These are phyloP conservation scores for Anoplolepis gracilipes DNA, from an alignment of 1,140 invertebrate genomes.

Conservation along the genomic window DNA sequence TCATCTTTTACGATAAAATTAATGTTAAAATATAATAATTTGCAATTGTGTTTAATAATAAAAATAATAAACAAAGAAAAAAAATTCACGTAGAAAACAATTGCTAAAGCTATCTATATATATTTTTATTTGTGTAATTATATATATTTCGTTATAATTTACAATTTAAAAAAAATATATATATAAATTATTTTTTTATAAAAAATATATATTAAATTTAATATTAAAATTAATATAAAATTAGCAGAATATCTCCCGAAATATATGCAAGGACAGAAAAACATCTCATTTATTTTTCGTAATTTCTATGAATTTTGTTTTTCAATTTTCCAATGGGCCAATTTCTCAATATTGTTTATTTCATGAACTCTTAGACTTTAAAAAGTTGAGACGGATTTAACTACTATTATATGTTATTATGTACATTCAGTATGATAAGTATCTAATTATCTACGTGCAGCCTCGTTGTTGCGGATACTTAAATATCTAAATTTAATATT, in stretches of 20 bases:
- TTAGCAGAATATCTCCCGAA: not conserved
- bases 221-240: not conserved
- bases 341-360: not conserved
- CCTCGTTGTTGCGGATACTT: conserved; percentile 26
- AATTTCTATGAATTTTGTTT: conserved; percentile 34
- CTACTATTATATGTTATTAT: conserved; percentile 48
- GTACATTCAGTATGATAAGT: conserved; percentile 22
- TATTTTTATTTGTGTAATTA: not conserved
- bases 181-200: not conserved
- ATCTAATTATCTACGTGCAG: not conserved
- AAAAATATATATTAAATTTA: too few relatives aligned
- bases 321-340: conserved; percentile 1
- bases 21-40: not conserved
- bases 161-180: not conserved
- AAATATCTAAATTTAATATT: conserved; percentile 1
- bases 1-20: not conserved
- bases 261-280: conserved; percentile 5
- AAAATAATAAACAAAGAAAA: not conserved
- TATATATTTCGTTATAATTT: not conserved
- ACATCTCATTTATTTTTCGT: not conserved
- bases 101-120: not conserved
- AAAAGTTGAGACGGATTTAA: conserved; percentile 71
- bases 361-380: conserved; percentile 42
- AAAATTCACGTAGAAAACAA: not conserved
- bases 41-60: not conserved